These are phyloP conservation scores for Acrobasis suavella DNA, from an alignment of 2,888 invertebrate species.

Conservation along the genomic window DNA sequence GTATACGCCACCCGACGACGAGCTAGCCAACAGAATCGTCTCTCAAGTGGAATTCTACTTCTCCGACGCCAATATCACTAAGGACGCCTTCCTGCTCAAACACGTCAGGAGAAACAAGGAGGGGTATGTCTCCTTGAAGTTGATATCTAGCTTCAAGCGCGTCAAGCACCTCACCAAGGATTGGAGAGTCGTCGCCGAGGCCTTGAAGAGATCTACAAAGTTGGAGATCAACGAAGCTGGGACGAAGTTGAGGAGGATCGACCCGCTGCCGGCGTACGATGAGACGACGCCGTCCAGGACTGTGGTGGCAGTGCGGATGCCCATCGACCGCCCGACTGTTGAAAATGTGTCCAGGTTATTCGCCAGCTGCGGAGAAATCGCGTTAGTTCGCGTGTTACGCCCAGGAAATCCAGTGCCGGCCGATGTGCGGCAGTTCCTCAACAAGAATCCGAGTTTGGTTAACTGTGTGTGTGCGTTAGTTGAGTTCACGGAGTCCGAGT, in stretches of 20 bases:
- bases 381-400: conserved; percentile 91
- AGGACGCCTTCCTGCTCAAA: conserved; percentile 97
- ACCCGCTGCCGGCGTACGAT: conserved; percentile 93
- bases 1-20: conserved; percentile 87
- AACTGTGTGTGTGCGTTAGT: conserved; percentile 94
- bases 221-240: conserved; percentile 95
- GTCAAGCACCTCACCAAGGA: conserved; percentile 97
- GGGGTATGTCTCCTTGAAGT: conserved; percentile 96
- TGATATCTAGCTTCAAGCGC: conserved; percentile 97
- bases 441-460: conserved; percentile 94
- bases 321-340: conserved; percentile 91
- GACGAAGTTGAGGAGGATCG: conserved; percentile 93
- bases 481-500: conserved; percentile 94
- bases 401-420: conserved; percentile 95
- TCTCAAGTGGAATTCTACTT: conserved; percentile 97
- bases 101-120: conserved; percentile 97
- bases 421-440: conserved; percentile 94
- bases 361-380: conserved; percentile 93
- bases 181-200: conserved; percentile 95
- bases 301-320: conserved; percentile 93
- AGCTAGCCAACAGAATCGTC: conserved; percentile 89
- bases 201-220: conserved; percentile 88
- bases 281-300: conserved; percentile 96
- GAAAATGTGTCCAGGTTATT: conserved; percentile 96
- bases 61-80: conserved; percentile 96